These are phyloP conservation scores for Eupeodes luniger DNA, from an alignment of 2,888 invertebrate species.

Conservation along the genomic window DNA sequence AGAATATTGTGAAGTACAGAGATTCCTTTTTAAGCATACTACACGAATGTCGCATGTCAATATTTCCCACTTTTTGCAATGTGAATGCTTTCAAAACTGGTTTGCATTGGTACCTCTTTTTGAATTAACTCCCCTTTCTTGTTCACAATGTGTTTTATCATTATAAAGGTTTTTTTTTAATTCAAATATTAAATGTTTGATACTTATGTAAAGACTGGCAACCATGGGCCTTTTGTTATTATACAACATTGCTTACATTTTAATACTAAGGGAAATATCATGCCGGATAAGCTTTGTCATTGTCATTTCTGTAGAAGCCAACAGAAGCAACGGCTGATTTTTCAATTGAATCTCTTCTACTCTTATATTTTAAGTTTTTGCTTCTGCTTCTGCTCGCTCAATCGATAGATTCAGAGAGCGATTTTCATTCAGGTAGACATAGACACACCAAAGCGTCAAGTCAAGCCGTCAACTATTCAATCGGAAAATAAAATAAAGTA, in stretches of 20 bases:
- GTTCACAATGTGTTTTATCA: no score
- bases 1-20: no score
- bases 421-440: conserved; percentile 60
- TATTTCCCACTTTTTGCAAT: no score
- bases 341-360: conserved; percentile 32
- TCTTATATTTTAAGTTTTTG: neutral
- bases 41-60: no score
- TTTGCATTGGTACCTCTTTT: no score
- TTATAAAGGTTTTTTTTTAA: no score
- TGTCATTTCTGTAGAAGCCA: conserved; percentile 3
- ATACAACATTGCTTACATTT: conserved; percentile 22
- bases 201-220: neutral
- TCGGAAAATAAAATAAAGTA: neutral
- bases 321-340: conserved; percentile 35
- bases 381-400: conserved; percentile 54
- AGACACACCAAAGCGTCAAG: conserved; percentile 41
- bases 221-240: conserved; percentile 13
- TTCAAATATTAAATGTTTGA: neutral
- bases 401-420: conserved; percentile 28
- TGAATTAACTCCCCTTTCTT: no score
- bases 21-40: no score
- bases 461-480: conserved; percentile 14
- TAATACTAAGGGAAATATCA: conserved; percentile 4
- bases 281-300: conserved; percentile 52
- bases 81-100: no score